Percentiles rank a stretch among this genome's conserved stretches.
Evolutionary conservation across 2,888 invertebrate species (phyloP).

Genomic region (Altica lythri): DNA sequence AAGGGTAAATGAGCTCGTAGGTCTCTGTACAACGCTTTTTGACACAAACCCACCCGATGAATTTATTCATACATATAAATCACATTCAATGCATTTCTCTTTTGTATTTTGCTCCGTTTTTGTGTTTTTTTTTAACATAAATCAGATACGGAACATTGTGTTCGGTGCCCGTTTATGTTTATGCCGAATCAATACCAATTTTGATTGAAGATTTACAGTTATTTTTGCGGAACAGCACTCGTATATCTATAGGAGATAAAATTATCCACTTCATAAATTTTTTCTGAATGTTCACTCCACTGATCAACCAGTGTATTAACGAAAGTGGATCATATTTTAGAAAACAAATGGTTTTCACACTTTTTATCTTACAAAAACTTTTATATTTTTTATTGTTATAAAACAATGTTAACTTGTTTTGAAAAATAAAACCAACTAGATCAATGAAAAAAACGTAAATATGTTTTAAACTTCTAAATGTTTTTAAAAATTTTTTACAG

Average conservation of each 20-base stretch:
- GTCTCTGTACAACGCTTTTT: slow-evolving; percentile 19
- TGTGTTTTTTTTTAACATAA: slow-evolving; percentile 34
- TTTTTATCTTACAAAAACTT: too few relatives aligned
- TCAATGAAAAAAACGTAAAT: too few relatives aligned
- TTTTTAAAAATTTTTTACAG: too few relatives aligned
- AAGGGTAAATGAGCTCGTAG: slow-evolving; percentile 34
- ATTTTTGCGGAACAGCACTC: slow-evolving; percentile 26
- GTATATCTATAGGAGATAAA: slow-evolving; percentile 23
- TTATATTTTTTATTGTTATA: too few relatives aligned
- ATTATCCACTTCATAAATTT: slow-evolving; percentile 31
- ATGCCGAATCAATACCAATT: slow-evolving; percentile 32
- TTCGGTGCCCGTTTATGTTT: slow-evolving; percentile 35
- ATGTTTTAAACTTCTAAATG: too few relatives aligned
- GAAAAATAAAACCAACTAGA: too few relatives aligned
- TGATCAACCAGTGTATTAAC: slow-evolving; percentile 2
- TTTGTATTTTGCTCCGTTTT: slow-evolving; percentile 31
- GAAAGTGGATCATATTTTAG: slow-evolving; percentile 11
- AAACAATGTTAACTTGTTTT: too few relatives aligned
- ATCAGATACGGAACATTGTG: slow-evolving; percentile 37
- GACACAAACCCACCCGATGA: slow-evolving; percentile 29
- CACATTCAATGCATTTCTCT: slow-evolving; percentile 32
- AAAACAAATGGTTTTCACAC: slow-evolving; percentile 1
- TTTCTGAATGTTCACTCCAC: slow-evolving; percentile 16
- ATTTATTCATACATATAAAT: slow-evolving; percentile 34
- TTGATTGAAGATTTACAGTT: slow-evolving; percentile 36